Evolutionary conservation across 2,797 vertebrate genomes (phyloP).

Genomic region (Apogon hyalosoma): DNA sequence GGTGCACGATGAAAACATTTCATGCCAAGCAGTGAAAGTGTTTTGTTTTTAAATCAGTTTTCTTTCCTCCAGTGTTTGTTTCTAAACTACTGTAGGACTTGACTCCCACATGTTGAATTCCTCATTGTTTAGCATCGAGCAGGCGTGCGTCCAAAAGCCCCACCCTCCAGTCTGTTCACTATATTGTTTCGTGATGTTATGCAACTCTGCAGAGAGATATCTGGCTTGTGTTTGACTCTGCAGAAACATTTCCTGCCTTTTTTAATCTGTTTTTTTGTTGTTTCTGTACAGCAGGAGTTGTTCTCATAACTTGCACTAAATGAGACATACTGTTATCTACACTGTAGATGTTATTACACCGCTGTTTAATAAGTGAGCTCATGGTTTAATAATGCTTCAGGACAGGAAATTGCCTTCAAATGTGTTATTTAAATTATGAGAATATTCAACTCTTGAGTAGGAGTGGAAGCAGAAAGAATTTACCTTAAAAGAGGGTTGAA

Average conservation of each 20-base stretch:
- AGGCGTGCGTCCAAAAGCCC: constrained; percentile 28
- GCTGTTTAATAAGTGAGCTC: not conserved
- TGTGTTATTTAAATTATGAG: not conserved
- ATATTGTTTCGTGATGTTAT: constrained; percentile 56
- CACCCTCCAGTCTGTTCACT: constrained; percentile 27
- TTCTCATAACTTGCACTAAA: not conserved
- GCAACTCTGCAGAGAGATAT: constrained; percentile 53
- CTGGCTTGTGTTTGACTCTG: constrained; percentile 9
- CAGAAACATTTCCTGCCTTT: constrained; percentile 26
- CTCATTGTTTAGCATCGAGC: constrained; percentile 33
- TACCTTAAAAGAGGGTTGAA: no score
- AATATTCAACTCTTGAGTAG: not conserved
- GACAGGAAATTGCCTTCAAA: not conserved
- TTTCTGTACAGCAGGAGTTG: constrained; percentile 10
- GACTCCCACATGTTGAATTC: constrained; percentile 44
- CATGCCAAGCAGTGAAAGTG: not conserved
- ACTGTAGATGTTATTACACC: not conserved
- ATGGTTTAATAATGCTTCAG: not conserved
- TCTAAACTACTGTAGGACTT: constrained; percentile 22
- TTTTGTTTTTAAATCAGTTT: not conserved
- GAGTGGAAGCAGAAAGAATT: not conserved
- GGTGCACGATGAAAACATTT: not conserved
- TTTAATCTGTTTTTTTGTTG: constrained; percentile 1
- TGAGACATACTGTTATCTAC: not conserved
- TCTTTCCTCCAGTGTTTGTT: not conserved